Conservation (phyloP, 1,140 invertebrate genomes). For the Euwallacea fornicatus region DNA sequence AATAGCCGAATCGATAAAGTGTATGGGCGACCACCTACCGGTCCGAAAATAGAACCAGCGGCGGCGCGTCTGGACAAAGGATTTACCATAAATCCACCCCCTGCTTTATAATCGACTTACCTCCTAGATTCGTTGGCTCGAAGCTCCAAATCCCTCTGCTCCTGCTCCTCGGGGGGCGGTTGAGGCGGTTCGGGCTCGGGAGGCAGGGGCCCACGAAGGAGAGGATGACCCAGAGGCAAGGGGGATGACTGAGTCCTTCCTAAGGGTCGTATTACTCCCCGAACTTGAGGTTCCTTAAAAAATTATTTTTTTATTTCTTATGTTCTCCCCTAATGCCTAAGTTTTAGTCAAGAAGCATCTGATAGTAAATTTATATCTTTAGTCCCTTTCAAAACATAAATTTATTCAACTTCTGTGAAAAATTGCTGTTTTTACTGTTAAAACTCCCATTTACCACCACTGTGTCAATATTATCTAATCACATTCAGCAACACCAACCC, state of each 20-base stretch:
- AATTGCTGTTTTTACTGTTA: too few species aligned
- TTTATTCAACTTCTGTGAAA: too few species aligned
- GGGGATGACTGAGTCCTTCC: constrained; percentile 93
- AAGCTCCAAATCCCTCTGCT: constrained; percentile 55
- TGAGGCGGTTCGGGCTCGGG: constrained; percentile 48
- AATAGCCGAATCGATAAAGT: constrained; percentile 39
- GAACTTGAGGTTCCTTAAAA: constrained; percentile 40
- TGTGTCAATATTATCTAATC: too few species aligned
- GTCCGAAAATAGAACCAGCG: constrained; percentile 36
- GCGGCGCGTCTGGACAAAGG: neutral
- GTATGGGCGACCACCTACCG: constrained; percentile 32
- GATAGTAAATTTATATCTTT: too few species aligned
- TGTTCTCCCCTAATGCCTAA: too few species aligned
- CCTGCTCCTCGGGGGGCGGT: constrained; percentile 54
- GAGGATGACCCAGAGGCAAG: constrained; percentile 90
- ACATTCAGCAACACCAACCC: too few species aligned
- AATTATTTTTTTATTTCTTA: too few species aligned
- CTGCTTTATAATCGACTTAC: constrained; percentile 33
- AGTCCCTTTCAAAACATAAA: too few species aligned
- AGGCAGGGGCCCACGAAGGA: constrained; percentile 69
- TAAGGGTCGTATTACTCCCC: constrained; percentile 67
- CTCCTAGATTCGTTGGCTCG: constrained; percentile 56
- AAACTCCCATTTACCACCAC: too few species aligned
- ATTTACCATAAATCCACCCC: neutral
- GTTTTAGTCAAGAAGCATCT: too few species aligned